phyloP scores from a whole-genome alignment of 2,797 vertebrate species.

The Pterois miles region DNA sequence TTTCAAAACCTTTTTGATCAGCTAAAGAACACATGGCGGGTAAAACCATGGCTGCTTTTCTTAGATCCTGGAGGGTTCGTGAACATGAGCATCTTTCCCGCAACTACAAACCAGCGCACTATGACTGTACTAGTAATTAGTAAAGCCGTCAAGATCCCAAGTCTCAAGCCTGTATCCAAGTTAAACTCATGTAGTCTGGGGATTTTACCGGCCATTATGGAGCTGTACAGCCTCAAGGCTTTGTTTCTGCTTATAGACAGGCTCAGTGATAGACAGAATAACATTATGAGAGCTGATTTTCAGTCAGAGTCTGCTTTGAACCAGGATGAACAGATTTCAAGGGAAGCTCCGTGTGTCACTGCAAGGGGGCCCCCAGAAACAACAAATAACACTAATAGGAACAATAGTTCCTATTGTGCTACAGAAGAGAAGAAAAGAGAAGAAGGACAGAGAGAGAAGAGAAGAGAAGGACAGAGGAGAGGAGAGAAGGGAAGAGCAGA shows the following conservation, averaged over 20 bases:
- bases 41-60: slow-evolving; percentile 44
- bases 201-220: background rate
- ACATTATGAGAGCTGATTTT: slow-evolving; percentile 44
- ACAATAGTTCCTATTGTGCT: slow-evolving; percentile 63
- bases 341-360: slow-evolving; percentile 45
- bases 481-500: background rate
- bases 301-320: slow-evolving; percentile 49
- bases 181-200: background rate
- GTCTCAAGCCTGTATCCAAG: background rate
- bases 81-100: slow-evolving; percentile 21
- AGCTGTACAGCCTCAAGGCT: background rate
- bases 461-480: background rate
- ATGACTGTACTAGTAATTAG: slow-evolving; percentile 34
- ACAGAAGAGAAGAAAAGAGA: slow-evolving; percentile 13
- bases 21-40: slow-evolving; percentile 9
- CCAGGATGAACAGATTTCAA: slow-evolving; percentile 35
- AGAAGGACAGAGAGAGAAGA: background rate
- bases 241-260: background rate
- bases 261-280: slow-evolving; percentile 1
- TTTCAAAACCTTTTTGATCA: slow-evolving; percentile 31
- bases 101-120: slow-evolving; percentile 25
- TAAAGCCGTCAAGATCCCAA: background rate
- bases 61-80: slow-evolving; percentile 32
- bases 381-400: slow-evolving; percentile 61
- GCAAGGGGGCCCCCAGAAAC: slow-evolving; percentile 53